A percentile compares a stretch with the other conserved stretches of the same genome.
Evolutionary conservation across 1,140 invertebrate species (phyloP).

Genomic region (Drosophila truncata): DNA sequence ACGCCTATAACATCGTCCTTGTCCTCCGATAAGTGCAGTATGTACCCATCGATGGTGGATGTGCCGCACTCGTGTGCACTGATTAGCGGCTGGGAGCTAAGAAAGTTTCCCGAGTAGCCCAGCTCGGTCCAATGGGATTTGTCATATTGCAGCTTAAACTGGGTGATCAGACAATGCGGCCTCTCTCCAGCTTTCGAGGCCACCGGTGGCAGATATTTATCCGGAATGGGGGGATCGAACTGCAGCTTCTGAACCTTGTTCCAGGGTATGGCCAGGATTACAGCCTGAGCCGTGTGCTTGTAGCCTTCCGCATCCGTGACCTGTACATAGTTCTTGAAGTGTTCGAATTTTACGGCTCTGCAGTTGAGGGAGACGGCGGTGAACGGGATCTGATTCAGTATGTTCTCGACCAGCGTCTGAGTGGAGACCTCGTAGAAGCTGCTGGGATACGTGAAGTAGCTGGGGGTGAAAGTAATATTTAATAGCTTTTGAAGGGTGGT

Average conservation of each 20-base stretch:
- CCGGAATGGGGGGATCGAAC: conserved; percentile 61
- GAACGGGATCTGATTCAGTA: conserved; percentile 43
- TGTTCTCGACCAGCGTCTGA: conserved; percentile 35
- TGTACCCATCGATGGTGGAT: conserved; percentile 46
- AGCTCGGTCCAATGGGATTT: conserved; percentile 57
- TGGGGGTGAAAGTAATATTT: conserved; percentile 15
- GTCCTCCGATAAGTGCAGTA: conserved; percentile 54
- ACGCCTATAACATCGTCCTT: conserved; percentile 11
- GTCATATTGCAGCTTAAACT: conserved; percentile 57
- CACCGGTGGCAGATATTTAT: background rate
- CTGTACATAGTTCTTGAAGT: conserved; percentile 73
- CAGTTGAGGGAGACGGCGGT: conserved; percentile 31
- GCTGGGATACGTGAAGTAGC: conserved; percentile 55
- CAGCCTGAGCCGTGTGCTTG: conserved; percentile 47
- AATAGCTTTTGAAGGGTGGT: background rate
- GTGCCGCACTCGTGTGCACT: conserved; percentile 44
- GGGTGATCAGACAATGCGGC: conserved; percentile 39
- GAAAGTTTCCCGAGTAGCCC: conserved; percentile 70
- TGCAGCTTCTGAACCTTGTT: conserved; percentile 54
- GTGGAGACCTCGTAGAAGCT: conserved; percentile 53
- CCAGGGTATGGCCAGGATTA: conserved; percentile 78
- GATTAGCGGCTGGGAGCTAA: conserved; percentile 55
- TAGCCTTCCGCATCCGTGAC: conserved; percentile 41
- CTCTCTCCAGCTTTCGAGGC: background rate
- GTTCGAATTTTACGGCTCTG: conserved; percentile 40